Conservation (phyloP, 2,113 vertebrate genomes). For the Centropristis striata region DNA sequence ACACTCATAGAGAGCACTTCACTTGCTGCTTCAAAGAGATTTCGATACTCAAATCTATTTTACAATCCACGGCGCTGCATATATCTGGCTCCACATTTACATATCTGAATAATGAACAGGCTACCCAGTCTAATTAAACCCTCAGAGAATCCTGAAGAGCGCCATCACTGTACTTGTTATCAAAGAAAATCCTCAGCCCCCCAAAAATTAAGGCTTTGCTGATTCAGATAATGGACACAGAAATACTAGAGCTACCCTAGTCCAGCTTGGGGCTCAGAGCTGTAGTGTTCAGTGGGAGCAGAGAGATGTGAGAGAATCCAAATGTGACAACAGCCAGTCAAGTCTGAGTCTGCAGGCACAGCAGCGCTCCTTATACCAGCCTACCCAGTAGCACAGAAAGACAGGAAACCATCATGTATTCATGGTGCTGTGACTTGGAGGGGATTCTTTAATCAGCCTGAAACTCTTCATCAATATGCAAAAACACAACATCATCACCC, state of each 20-base stretch:
- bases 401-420: slow-evolving; percentile 19
- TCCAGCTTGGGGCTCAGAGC: not conserved
- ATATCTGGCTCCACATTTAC: slow-evolving; percentile 65
- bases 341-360: not conserved
- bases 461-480: slow-evolving; percentile 21
- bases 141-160: slow-evolving; percentile 33
- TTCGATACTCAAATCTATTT: slow-evolving; percentile 59
- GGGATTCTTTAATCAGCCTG: slow-evolving; percentile 14
- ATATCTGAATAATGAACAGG: slow-evolving; percentile 69
- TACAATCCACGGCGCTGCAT: slow-evolving; percentile 42
- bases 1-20: slow-evolving; percentile 45
- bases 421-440: slow-evolving; percentile 1
- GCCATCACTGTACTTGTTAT: slow-evolving; percentile 28
- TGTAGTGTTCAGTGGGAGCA: slow-evolving; percentile 2
- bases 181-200: slow-evolving; percentile 8
- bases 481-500: not conserved
- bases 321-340: not conserved
- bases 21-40: slow-evolving; percentile 57
- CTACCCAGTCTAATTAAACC: slow-evolving; percentile 59
- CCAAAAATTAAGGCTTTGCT: slow-evolving; percentile 18
- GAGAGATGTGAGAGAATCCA: not conserved
- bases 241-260: not conserved
- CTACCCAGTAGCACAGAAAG: not conserved
- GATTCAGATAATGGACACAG: slow-evolving; percentile 22
- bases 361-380: not conserved